A percentile compares a stretch with the other conserved stretches of the same genome.
These are phyloP conservation scores for Cataglyphis livida DNA, from an alignment of 2,888 invertebrate species.

Conservation along the genomic window DNA sequence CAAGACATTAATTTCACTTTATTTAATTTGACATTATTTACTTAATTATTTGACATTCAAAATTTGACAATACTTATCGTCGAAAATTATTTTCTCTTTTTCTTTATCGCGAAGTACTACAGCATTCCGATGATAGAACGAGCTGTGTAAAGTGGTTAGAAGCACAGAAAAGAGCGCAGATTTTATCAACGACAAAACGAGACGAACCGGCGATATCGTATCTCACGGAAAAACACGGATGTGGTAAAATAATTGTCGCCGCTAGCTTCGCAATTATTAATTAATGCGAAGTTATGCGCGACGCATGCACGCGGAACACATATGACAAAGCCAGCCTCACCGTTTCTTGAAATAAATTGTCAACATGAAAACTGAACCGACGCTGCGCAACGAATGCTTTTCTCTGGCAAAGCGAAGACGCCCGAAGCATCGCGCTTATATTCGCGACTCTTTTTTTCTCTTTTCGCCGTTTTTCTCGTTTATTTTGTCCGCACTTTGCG, in stretches of 20 bases:
- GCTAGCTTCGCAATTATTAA: conserved; percentile 73
- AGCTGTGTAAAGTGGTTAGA: conserved; percentile 38
- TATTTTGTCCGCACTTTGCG: conserved; percentile 42
- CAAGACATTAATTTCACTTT: conserved; percentile 62
- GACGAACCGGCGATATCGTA: conserved; percentile 4
- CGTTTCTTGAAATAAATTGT: conserved; percentile 74
- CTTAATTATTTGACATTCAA: not conserved
- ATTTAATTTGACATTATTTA: not conserved
- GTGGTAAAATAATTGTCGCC: conserved; percentile 31
- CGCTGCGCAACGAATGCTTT: conserved; percentile 45
- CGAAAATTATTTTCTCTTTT: conserved; percentile 36
- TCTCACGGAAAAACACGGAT: conserved; percentile 13
- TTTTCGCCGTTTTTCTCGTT: conserved; percentile 46
- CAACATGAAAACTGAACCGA: conserved; percentile 45
- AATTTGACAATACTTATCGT: conserved; percentile 14
- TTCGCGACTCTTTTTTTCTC: conserved; percentile 51
- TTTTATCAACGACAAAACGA: conserved; percentile 14
- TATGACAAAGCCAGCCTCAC: conserved; percentile 62
- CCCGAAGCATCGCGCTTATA: conserved; percentile 62
- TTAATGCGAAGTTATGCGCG: conserved; percentile 69
- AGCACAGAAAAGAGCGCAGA: not conserved
- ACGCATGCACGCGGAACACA: conserved; percentile 50
- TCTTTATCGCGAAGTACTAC: not conserved
- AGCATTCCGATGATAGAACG: conserved; percentile 10
- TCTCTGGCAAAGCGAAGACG: conserved; percentile 55